Evolutionary conservation across 2,797 vertebrate species (phyloP).

Genomic region (Crax fasciolata): DNA sequence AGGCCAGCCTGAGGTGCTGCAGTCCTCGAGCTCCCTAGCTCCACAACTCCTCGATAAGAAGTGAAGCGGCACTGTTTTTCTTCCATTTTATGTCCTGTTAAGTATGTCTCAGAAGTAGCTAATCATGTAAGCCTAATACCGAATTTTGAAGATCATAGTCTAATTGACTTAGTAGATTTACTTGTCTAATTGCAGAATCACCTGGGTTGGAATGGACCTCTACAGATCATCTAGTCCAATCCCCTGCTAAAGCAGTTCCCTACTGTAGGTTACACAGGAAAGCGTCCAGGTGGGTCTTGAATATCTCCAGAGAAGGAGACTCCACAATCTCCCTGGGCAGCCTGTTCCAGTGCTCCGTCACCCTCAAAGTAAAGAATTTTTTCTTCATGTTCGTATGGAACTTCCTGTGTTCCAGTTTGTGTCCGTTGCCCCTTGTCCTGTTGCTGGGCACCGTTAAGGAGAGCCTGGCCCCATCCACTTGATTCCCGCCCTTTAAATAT

Average conservation of each 20-base stretch:
- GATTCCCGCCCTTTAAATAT: background rate
- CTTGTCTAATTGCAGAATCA: background rate
- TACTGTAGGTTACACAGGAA: no score
- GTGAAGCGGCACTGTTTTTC: background rate
- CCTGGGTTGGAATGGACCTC: no score
- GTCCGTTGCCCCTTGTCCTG: no score
- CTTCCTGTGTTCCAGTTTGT: no score
- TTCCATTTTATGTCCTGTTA: background rate
- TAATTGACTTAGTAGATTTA: background rate
- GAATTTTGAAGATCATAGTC: background rate
- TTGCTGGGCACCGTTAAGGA: background rate
- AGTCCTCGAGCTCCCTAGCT: background rate
- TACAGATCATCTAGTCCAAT: no score
- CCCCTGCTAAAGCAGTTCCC: no score
- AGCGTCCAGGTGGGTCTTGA: no score
- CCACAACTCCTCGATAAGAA: background rate
- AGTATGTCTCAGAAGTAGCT: background rate
- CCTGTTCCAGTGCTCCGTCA: no score
- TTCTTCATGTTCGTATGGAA: no score
- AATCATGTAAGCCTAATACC: background rate
- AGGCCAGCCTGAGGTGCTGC: background rate
- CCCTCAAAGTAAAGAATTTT: no score
- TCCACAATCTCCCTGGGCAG: no score
- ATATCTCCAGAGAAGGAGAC: no score
- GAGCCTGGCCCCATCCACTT: background rate